A percentile compares a stretch with the other conserved stretches of the same genome.
phyloP scores from a whole-genome alignment of 2,888 invertebrate genomes.

The Eupithecia insigniata region DNA sequence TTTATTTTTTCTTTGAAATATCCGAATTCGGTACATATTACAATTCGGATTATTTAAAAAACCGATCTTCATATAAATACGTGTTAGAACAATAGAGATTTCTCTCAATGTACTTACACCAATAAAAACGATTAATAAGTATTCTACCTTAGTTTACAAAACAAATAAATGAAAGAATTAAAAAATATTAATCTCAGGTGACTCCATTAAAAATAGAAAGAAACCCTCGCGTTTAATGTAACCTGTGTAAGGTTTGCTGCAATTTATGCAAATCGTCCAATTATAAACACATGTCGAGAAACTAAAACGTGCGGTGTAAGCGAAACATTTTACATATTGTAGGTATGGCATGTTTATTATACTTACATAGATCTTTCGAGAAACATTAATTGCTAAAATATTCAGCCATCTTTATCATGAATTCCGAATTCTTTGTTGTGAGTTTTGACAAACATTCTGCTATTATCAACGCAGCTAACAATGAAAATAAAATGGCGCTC shows the following conservation, averaged over 20 bases:
- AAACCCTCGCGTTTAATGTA: constrained; percentile 1
- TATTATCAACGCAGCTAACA: constrained; percentile 28
- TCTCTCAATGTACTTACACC: too few species aligned
- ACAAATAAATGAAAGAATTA: not conserved
- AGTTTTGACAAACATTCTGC: constrained; percentile 33
- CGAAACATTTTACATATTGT: not conserved
- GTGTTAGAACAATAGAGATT: not conserved
- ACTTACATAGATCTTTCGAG: not conserved
- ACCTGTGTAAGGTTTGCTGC: constrained; percentile 14
- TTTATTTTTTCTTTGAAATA: too few species aligned
- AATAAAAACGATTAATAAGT: not conserved
- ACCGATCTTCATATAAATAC: too few species aligned
- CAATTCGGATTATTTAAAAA: too few species aligned
- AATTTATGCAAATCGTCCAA: constrained; percentile 19
- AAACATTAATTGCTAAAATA: not conserved
- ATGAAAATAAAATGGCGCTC: constrained; percentile 38
- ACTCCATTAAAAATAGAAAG: not conserved
- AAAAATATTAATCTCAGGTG: not conserved
- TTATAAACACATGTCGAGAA: constrained; percentile 14
- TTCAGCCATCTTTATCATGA: not conserved
- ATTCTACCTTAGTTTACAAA: not conserved
- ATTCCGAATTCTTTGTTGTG: constrained; percentile 34
- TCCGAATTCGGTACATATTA: not conserved
- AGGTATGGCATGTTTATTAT: constrained; percentile 5
- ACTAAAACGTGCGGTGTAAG: constrained; percentile 3